phyloP scores from a whole-genome alignment of 2,888 invertebrate species.

The Lypha dubia region DNA sequence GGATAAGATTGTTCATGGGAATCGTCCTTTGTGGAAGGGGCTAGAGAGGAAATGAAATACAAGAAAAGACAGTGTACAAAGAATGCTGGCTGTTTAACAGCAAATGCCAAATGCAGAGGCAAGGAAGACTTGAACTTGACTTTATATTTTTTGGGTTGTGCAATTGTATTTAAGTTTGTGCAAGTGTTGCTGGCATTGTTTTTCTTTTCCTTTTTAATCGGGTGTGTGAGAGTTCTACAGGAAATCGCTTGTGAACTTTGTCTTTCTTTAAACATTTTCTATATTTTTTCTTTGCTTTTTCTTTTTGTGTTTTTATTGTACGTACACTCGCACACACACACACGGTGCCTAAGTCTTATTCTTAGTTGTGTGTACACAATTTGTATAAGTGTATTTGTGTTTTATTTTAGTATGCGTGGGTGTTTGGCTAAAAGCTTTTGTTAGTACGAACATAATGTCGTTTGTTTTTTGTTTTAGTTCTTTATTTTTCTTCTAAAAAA shows the following conservation, averaged over 20 bases:
- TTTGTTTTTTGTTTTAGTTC: conserved; percentile 39
- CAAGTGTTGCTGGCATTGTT: conserved; percentile 6
- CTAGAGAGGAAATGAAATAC: conserved; percentile 5
- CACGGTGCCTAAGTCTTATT: not conserved
- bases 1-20: conserved; percentile 41
- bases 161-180: conserved; percentile 17
- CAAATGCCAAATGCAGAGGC: conserved; percentile 53
- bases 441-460: conserved; percentile 19
- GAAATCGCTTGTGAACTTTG: conserved; percentile 67
- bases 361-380: conserved; percentile 2
- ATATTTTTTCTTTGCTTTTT: conserved; percentile 15
- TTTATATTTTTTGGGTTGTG: conserved; percentile 62
- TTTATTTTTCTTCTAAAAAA: conserved; percentile 1
- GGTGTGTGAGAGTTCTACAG: conserved; percentile 44
- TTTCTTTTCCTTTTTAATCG: conserved; percentile 9
- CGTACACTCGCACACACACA: not conserved
- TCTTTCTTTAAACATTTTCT: conserved; percentile 51
- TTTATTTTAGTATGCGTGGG: conserved; percentile 28
- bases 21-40: conserved; percentile 23
- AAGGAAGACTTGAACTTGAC: conserved; percentile 67
- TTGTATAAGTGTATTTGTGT: conserved; percentile 18
- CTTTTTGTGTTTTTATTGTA: not conserved
- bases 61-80: conserved; percentile 12
- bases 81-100: conserved; percentile 37
- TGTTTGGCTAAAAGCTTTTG: conserved; percentile 27